Conservation (phyloP, 2,888 invertebrate species). For the Melanargia galathea region DNA sequence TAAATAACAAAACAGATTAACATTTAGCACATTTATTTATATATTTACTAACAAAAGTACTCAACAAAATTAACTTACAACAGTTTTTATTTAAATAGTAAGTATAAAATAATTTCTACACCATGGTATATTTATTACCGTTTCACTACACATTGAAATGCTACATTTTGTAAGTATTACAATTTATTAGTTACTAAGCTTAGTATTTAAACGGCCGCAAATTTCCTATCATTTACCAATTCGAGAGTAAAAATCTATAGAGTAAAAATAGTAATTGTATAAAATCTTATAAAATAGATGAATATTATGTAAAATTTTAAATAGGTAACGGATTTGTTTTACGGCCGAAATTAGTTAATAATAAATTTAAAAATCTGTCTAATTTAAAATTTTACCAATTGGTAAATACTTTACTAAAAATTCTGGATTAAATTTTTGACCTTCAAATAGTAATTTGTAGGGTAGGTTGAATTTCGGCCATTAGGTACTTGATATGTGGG, state of each 20-base stretch:
- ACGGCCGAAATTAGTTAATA: too few species aligned
- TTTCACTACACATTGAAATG: slow-evolving; percentile 27
- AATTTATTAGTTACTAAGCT: neutral
- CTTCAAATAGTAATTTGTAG: too few species aligned
- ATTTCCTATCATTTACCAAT: neutral
- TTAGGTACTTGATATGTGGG: too few species aligned
- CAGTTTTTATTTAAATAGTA: slow-evolving; percentile 29
- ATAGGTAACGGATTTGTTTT: too few species aligned
- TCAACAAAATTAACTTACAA: slow-evolving; percentile 33
- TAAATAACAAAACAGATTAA: slow-evolving; percentile 22
- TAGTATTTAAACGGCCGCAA: neutral
- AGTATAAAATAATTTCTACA: slow-evolving; percentile 37
- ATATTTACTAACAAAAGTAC: slow-evolving; percentile 40
- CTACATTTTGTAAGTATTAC: slow-evolving; percentile 28
- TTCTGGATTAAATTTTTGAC: too few species aligned
- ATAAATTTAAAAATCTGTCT: too few species aligned
- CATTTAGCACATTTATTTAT: slow-evolving; percentile 41
- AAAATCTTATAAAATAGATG: neutral
- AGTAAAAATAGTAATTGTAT: neutral
- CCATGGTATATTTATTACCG: slow-evolving; percentile 17
- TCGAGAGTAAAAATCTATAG: neutral
- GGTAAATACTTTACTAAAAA: too few species aligned
- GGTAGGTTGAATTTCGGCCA: too few species aligned
- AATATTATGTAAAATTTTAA: too few species aligned
- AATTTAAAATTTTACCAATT: too few species aligned